These are phyloP conservation scores for Scolopax bukidnonensis DNA, from an alignment of 2,797 vertebrate genomes.

Conservation along the genomic window DNA sequence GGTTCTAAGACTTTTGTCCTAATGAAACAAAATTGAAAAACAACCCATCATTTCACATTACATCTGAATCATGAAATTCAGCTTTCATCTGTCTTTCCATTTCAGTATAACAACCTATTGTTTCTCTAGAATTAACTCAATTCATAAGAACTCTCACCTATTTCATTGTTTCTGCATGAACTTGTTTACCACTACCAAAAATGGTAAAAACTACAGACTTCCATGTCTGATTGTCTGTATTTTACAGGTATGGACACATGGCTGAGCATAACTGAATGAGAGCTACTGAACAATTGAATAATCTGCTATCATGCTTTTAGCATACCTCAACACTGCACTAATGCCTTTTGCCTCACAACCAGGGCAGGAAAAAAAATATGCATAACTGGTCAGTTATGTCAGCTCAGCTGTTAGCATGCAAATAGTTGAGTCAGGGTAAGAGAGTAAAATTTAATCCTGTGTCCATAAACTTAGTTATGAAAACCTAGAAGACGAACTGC, in stretches of 20 bases:
- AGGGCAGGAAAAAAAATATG: neutral
- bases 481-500: neutral
- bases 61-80: neutral
- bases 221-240: neutral
- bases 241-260: neutral
- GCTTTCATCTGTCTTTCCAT: neutral
- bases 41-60: neutral
- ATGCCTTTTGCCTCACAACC: neutral
- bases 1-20: neutral
- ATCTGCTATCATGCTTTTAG: neutral
- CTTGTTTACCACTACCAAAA: neutral
- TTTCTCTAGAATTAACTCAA: neutral
- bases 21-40: neutral
- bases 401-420: neutral
- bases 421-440: neutral
- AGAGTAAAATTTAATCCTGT: neutral
- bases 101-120: neutral
- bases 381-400: neutral
- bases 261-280: neutral
- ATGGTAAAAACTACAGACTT: neutral
- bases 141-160: neutral
- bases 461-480: neutral
- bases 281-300: neutral
- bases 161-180: neutral
- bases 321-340: neutral